Conservation (phyloP, 2,113 vertebrate species). For the Spermophilus dauricus region DNA sequence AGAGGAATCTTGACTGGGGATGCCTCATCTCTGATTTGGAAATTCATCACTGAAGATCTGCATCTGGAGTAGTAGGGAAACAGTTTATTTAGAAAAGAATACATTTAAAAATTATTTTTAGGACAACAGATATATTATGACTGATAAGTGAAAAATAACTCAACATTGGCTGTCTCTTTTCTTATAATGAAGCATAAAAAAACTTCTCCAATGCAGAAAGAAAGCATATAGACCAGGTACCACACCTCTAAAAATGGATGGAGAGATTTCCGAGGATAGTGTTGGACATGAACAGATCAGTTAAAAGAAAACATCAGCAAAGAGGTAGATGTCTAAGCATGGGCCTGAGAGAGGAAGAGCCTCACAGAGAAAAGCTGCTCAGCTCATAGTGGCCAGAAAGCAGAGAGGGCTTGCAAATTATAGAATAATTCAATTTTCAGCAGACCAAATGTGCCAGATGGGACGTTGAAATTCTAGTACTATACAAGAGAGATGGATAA, state of each 20-base stretch:
- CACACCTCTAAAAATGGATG: neutral
- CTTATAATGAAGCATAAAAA: neutral
- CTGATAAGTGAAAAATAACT: neutral
- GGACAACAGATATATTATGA: neutral
- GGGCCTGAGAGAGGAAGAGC: neutral
- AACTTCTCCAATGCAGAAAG: neutral
- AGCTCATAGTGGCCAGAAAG: no score
- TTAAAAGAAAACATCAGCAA: neutral
- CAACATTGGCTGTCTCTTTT: neutral
- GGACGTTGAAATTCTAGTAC: neutral
- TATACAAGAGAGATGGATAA: neutral
- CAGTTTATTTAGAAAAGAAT: slow-evolving; percentile 7
- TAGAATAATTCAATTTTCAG: neutral
- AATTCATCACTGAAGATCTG: neutral
- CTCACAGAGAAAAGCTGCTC: no score
- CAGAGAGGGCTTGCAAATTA: no score
- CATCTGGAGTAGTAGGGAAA: neutral
- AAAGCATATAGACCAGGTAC: neutral
- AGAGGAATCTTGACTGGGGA: neutral
- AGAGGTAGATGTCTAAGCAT: neutral
- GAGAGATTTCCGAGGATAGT: neutral
- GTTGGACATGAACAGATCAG: neutral
- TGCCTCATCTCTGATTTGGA: neutral
- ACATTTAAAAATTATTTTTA: neutral
- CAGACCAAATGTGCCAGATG: neutral